Evolutionary conservation across 1,140 invertebrate species (phyloP).

Genomic region (Leptestheria dahalacensis): DNA sequence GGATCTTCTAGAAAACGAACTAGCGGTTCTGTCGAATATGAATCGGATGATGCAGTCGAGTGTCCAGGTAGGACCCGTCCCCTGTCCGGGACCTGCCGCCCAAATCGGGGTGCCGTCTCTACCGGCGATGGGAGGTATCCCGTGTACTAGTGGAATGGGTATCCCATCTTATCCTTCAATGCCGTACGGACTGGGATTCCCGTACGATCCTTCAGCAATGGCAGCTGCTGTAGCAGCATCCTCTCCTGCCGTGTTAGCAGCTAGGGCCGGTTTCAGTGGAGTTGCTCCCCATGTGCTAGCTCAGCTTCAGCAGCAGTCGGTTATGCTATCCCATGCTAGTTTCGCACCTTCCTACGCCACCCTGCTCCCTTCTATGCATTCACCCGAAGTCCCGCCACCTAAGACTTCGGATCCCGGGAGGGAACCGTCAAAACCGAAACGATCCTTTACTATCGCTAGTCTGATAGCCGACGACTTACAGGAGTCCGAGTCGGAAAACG

Average conservation of each 20-base stretch:
- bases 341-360: neutral
- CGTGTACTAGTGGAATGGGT: neutral
- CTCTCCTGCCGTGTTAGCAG: constrained; percentile 15
- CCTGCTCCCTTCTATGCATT: neutral
- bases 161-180: constrained; percentile 11
- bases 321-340: neutral
- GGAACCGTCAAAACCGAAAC: constrained; percentile 22
- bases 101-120: neutral
- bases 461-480: constrained; percentile 52
- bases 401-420: neutral
- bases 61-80: neutral
- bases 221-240: constrained; percentile 23
- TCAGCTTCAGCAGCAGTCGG: neutral
- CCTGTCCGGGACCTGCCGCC: neutral
- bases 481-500: constrained; percentile 3
- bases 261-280: neutral
- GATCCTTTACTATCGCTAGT: constrained; percentile 61
- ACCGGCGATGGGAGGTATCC: neutral
- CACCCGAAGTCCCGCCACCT: neutral
- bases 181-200: constrained; percentile 16
- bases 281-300: neutral
- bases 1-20: constrained; percentile 45
- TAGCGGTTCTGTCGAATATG: constrained; percentile 54
- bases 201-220: constrained; percentile 16
- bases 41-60: constrained; percentile 39